Base-by-base conservation (phyloP, 2,113 vertebrate genomes). In the Gadus chalcogrammus region DNA sequence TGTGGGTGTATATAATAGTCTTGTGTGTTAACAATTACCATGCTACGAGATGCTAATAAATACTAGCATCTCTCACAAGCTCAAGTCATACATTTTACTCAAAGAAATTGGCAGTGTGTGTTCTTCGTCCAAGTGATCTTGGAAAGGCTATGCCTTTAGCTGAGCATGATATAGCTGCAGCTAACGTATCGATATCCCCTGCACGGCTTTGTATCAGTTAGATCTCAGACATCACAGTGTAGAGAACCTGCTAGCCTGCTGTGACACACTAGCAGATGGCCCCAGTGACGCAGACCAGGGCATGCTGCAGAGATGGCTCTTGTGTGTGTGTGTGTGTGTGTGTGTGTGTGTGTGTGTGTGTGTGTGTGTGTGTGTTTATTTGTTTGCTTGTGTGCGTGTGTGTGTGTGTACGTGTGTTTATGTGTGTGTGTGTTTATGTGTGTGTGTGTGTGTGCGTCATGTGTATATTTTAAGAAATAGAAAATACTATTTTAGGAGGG, bases 211-310 rank as follows among this genome's bases (percentile, higher is more conserved):
- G 35, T 70, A 58, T 67, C 35, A 6, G 68, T 20, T 59, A 35
- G 31, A 4, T 35, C 31, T 35, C 31, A 35, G 31, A 35, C 31
- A 35, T 35, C 31, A 35, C 31, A 35, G 31, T 35, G 31, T 35
- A 35, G 31, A 35, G 31, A 35, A 35, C 31, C 76, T 75, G 77
- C 42, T 87, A 87, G 79, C 80, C 59, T 58, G 80, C 79, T 82
- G 78, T 76, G 80, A 79, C 88, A 84, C 79, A 79, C 77, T 70
- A 87, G 79, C 91, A 90, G 89, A 90, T 89, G 90, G 89, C 79
- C 78, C 71, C 61, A 17, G 80, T 85, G 90, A 91, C 87, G 81
- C 87, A 86, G 84, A 81, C 77, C 66, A 81, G 74, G 68, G 79
- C 80, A 76, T 65, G 83, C 79, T 72, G 61, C 67, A 73, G 64